Base-by-base conservation (phyloP, 2,113 vertebrate species). In the Sigmodon hispidus region DNA sequence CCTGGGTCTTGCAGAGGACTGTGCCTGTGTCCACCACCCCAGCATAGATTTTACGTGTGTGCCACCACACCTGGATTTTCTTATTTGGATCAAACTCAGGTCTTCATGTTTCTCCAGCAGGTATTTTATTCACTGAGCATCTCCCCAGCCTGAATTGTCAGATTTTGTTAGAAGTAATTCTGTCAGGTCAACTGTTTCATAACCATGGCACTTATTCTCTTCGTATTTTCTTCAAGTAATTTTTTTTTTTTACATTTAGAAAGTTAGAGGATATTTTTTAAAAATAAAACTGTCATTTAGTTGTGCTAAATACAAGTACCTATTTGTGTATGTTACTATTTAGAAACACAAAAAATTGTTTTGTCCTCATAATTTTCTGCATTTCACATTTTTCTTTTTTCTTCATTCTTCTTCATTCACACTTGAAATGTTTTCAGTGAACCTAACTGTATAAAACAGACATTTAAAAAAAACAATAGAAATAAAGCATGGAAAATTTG, bases 401-500 rank as follows among this genome's bases (percentile, higher is more conserved):
- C 77, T 94, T 59, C 36, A 26, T 55, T 69, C 76, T 26, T 43
- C 17, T 67, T 0, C 50, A 17, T n/a, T n/a, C 5, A 67, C 21
- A 59, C 24, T 92, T 72, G 50, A 63, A 48, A 31, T 91, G n/a
- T 79, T 89, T 94, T 87, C 48, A 86, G 63, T 34, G 48, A 85
- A 52, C 11, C 2, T 40, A 81, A 21, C 4, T 93, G 4, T 48
- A 3, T 72, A 69, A 73, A 93, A 89, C 9, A 59, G n/a, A 31
- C 31, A 57, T 59, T 94, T 93, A 43, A 16, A 90, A 93, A 43
- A 16, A 90, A 93, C 87, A 57, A 9, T 75, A 8, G 69, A 57
- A 15, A 80, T 83, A 57, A 90, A 45, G 86, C 52, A 15, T 12
- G 77, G 59, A 93, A 91, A 95, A 89, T 12, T 88, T n/a, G n/a